These are phyloP conservation scores for Caenorhabditis sp. DNA, from an alignment of 2,888 invertebrate genomes.

Conservation along the genomic window DNA sequence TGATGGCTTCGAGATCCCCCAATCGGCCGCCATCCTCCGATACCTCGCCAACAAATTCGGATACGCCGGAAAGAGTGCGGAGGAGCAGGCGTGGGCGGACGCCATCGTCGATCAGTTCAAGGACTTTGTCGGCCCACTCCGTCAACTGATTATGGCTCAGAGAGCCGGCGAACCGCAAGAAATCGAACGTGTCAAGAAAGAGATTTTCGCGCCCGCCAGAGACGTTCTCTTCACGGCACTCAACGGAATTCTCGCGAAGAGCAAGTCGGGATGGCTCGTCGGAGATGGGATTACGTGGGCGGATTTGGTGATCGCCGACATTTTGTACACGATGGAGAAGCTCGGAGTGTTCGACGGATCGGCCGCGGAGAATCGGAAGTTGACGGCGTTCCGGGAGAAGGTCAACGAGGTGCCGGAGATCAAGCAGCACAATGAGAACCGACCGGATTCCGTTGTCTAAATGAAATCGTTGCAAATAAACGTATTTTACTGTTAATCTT, in stretches of 20 bases:
- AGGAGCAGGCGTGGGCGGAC: conserved; percentile 59
- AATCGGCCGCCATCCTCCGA: conserved; percentile 60
- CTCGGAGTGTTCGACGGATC: conserved; percentile 17
- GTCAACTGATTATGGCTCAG: conserved; percentile 37
- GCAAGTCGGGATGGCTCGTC: conserved; percentile 45
- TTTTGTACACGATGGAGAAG: conserved; percentile 36
- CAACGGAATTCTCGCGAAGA: conserved; percentile 37
- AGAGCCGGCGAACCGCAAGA: conserved; percentile 28
- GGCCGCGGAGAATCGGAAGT: not conserved
- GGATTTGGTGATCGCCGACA: conserved; percentile 52
- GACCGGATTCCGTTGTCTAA: not conserved
- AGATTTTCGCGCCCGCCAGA: conserved; percentile 40
- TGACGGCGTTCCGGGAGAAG: not conserved
- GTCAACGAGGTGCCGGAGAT: not conserved
- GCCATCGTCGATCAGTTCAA: conserved; percentile 60
- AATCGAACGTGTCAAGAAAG: conserved; percentile 24
- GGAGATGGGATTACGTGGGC: conserved; percentile 50
- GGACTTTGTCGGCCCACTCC: conserved; percentile 33
- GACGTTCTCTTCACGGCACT: conserved; percentile 35
- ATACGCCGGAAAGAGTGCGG: conserved; percentile 56
- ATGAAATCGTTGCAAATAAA: too few relatives aligned
- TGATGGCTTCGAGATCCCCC: conserved; percentile 60
- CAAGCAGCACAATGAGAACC: too few relatives aligned
- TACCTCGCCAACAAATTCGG: conserved; percentile 58
- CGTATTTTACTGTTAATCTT: too few relatives aligned